Base-by-base conservation (phyloP, 2,113 vertebrate species). In the Megatriorchis doriae region DNA sequence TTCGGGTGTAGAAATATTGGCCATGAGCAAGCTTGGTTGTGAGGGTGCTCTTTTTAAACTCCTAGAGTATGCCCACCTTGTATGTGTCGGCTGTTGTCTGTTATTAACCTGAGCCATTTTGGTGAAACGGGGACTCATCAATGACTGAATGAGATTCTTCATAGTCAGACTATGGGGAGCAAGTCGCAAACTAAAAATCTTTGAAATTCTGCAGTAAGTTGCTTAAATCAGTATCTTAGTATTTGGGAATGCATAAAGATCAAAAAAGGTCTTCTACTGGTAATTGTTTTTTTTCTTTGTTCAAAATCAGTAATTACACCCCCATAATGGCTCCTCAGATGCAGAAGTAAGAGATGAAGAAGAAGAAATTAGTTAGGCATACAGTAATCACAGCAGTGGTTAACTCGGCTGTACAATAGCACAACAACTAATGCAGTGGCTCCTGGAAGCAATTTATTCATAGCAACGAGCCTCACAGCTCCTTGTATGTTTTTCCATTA, bases 271-370 rank as follows among this genome's bases (percentile, higher is more conserved):
- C 58, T 83, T 78, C 52, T 59, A 19, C 70, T 92, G 43, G 53
- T 34, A 80, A 95, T 61, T 45, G 82, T 81, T 59, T 45, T 18
- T 36, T 14, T 8, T 53, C 89, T 62, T 93, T 92, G 45, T 93
- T 96, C 81, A 78, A 65, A 83, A 94, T 96, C 59, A 8, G 94
- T 94, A 92, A 95, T 97, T 96, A 92, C 31, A 85, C 42, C 59
- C 74, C 61, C 42, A 5, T 94, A 66, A 95, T 13, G 18, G 82
- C 53, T 77, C 68, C 75, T 95, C 42, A 88, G 92, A 81, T 96
- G 52, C 81, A 87, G 93, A 96, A 97, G 87, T 88, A 93, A 34
- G 32, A 95, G 84, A 73, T 3, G 23, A 52, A 25, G 90, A 55
- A 63, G 94, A 72, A 91, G 75, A 94, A 96, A 90, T 88, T 47